Conservation (phyloP, 2,888 invertebrate species). For the Cataglyphis cursor region DNA sequence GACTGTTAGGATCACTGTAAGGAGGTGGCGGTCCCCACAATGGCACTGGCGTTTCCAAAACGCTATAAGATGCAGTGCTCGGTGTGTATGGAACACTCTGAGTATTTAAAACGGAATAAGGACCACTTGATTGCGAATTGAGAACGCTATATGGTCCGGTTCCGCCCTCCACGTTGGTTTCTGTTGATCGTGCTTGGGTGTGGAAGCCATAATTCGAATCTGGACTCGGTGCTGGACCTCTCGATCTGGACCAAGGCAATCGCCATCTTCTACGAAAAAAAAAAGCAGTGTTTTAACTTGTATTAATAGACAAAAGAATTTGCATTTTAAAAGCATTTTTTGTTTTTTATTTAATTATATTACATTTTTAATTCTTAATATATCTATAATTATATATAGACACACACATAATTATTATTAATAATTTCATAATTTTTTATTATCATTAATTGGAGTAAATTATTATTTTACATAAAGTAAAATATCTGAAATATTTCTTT, state of each 20-base stretch:
- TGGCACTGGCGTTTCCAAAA: constrained; percentile 83
- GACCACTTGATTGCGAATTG: constrained; percentile 81
- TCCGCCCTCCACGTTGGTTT: constrained; percentile 76
- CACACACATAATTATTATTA: not conserved
- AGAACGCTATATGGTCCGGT: constrained; percentile 89
- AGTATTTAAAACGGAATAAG: constrained; percentile 81
- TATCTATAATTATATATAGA: not conserved
- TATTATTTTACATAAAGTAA: constrained; percentile 9
- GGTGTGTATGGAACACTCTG: constrained; percentile 81
- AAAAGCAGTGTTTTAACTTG: not conserved
- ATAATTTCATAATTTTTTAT: not conserved
- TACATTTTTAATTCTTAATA: not conserved
- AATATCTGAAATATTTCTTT: not conserved
- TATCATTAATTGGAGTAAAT: not conserved
- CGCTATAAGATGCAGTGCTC: constrained; percentile 83
- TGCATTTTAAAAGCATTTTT: not conserved
- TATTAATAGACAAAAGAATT: not conserved
- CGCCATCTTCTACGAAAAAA: constrained; percentile 84
- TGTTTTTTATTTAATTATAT: not conserved
- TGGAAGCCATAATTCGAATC: constrained; percentile 93
- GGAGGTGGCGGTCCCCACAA: constrained; percentile 97
- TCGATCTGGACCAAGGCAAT: constrained; percentile 86
- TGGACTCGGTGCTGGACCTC: constrained; percentile 87
- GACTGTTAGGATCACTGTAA: constrained; percentile 93
- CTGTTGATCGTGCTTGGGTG: constrained; percentile 80